Conservation (phyloP, 2,888 invertebrate genomes). For the Hedychridium roseum region DNA sequence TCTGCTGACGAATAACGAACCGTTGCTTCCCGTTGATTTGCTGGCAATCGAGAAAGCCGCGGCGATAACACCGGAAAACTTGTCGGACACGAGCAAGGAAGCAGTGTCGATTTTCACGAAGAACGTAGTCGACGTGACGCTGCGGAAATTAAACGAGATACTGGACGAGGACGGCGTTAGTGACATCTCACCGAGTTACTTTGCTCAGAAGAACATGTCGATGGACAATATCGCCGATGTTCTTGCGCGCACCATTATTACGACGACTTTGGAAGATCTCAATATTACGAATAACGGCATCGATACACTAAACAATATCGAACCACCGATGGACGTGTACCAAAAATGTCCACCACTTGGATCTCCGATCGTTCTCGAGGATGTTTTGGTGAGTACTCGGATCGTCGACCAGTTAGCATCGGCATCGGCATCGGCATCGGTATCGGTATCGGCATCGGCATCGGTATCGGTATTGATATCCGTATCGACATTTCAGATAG, state of each 20-base stretch:
- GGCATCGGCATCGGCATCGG: no score
- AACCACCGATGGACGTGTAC: constrained; percentile 21
- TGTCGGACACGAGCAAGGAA: constrained; percentile 15
- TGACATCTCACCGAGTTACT: no score
- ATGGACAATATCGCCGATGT: no score
- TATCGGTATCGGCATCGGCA: no score
- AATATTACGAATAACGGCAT: no score
- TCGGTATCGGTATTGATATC: no score
- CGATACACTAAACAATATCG: not conserved
- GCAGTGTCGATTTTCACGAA: constrained; percentile 25
- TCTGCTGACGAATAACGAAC: no score
- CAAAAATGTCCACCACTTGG: constrained; percentile 42
- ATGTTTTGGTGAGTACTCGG: constrained; percentile 39
- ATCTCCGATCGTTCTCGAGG: constrained; percentile 33
- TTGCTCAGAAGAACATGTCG: no score
- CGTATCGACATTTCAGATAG: constrained; percentile 39
- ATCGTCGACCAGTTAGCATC: no score
- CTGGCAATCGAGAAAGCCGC: constrained; percentile 19
- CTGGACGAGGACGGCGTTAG: constrained; percentile 5
- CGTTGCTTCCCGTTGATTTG: no score
- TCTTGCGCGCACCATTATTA: no score
- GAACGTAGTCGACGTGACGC: constrained; percentile 25
- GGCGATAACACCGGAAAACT: constrained; percentile 14
- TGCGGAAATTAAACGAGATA: constrained; percentile 21
- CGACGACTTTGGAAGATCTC: no score